Evolutionary conservation across 92 coral and sea anemone species (phyloP).

Genomic region (Muricea muricata): DNA sequence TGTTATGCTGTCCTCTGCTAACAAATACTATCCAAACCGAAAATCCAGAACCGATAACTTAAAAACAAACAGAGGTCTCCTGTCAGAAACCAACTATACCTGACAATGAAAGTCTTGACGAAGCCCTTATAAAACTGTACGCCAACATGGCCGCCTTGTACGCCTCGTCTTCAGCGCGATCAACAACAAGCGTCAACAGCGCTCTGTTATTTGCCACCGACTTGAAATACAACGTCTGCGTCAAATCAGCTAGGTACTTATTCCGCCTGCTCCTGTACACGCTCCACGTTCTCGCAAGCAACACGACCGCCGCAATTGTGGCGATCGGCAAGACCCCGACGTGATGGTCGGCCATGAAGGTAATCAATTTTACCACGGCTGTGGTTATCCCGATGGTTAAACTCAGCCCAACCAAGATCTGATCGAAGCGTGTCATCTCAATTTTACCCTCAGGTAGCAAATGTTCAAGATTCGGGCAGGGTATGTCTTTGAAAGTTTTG

Average conservation of each 20-base stretch:
- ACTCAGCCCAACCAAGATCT: conserved; percentile 65
- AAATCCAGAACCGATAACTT: too few species aligned
- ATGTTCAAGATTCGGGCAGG: conserved; percentile 82
- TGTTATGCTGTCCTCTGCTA: too few species aligned
- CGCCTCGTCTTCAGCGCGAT: conserved; percentile 85
- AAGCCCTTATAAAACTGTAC: conserved; percentile 80
- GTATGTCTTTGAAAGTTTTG: conserved; percentile 82
- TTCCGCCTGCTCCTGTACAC: conserved; percentile 83
- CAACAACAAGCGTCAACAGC: conserved; percentile 73
- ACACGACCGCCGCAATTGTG: conserved; percentile 64
- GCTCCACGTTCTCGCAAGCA: conserved; percentile 81
- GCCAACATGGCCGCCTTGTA: conserved; percentile 78
- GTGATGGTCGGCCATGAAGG: conserved; percentile 80
- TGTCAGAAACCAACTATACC: too few species aligned
- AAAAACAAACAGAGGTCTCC: too few species aligned
- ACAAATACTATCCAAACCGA: too few species aligned
- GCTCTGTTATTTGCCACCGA: conserved; percentile 92
- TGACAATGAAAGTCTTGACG: conserved; percentile 65
- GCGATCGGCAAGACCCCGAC: conserved; percentile 74
- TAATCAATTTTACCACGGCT: conserved; percentile 72
- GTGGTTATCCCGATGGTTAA: conserved; percentile 72
- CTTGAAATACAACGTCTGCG: conserved; percentile 82
- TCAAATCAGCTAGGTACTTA: conserved; percentile 77
- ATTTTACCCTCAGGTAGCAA: conserved; percentile 89
- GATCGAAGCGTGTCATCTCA: conserved; percentile 80